Evolutionary conservation across 2,888 invertebrate species (phyloP), one percentile per base, ranked within the genome.

Genomic region (Hartigia nigra): DNA sequence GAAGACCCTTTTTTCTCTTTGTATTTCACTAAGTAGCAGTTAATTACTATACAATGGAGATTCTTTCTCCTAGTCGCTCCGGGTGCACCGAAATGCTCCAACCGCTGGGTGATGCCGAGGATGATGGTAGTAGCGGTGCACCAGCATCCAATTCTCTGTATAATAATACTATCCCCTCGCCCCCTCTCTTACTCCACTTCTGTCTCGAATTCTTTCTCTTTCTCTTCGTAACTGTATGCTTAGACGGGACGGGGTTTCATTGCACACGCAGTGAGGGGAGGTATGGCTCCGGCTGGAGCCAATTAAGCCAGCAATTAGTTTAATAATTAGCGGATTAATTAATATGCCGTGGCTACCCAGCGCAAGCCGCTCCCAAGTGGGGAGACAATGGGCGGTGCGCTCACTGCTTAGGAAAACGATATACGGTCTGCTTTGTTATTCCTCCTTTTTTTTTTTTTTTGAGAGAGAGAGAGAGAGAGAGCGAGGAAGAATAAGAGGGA

Each of bases 231-330:
- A n/a, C 75, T 23, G 34, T 35, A 23, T 35, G 75, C 35, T 55
- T 23, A 55, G 55, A 55, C 55, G 23, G 55, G 55, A 55, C 55
- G 55, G 23, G 23, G 55, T 55, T 55, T 55, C 55, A 55, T 55
- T 55, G 23, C 55, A 55, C 23, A 55, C 55, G 23, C 55, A 55
- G 55, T 9, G 4, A 23, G 78, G 12, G 31, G 12, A 31, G 36
- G 74, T 36, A 55, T 55, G 69, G 70, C 35, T 37, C 37, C 72
- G 12, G 77, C 82, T 23, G 55, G 80, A 81, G 84, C 86, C 88
- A 87, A 89, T 88, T 87, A 86, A 86, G 83, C 83, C 84, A 80
- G 84, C 90, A 89, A 90, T 89, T 88, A 90, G 84, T 86, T 88
- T 84, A 86, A 88, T 88, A 87, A 87, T 88, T 87, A 85, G 80